Evolutionary conservation across 35 echinoderm and acorn worm genomes (phyloP).

Genomic region (Ophioderma brevispina): DNA sequence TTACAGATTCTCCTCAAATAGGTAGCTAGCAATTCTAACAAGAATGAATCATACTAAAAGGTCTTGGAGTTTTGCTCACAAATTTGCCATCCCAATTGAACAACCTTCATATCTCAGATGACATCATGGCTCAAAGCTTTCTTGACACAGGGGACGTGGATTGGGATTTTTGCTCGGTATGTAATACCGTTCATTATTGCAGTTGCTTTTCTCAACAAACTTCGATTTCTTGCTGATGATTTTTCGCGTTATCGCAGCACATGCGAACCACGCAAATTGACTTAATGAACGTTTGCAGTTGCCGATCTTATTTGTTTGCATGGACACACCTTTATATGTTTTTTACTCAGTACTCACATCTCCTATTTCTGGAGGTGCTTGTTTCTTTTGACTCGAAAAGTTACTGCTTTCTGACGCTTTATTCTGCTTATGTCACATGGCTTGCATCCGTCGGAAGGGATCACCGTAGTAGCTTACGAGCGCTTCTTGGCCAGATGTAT

Average conservation of each 20-base stretch:
- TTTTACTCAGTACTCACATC: not conserved
- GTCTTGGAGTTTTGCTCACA: too few relatives aligned
- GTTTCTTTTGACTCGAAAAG: not conserved
- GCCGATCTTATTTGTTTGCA: not conserved
- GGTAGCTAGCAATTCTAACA: too few relatives aligned
- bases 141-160: not conserved
- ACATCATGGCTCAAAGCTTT: not conserved
- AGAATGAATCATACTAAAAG: too few relatives aligned
- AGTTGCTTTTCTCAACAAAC: not conserved
- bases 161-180: not conserved
- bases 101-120: too few relatives aligned
- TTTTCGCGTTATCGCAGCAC: not conserved
- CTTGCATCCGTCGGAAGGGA: not conserved
- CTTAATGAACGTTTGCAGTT: not conserved
- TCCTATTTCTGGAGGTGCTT: not conserved
- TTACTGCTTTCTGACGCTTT: not conserved
- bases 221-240: not conserved
- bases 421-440: not conserved
- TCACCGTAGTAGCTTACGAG: not conserved
- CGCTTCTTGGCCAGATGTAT: not conserved
- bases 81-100: too few relatives aligned
- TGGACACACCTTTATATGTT: not conserved
- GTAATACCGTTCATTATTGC: not conserved
- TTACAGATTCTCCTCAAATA: too few relatives aligned
- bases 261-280: conserved; percentile 13